These are phyloP conservation scores for Montifringilla adamsi DNA, from an alignment of 2,113 vertebrate species.

Conservation along the genomic window DNA sequence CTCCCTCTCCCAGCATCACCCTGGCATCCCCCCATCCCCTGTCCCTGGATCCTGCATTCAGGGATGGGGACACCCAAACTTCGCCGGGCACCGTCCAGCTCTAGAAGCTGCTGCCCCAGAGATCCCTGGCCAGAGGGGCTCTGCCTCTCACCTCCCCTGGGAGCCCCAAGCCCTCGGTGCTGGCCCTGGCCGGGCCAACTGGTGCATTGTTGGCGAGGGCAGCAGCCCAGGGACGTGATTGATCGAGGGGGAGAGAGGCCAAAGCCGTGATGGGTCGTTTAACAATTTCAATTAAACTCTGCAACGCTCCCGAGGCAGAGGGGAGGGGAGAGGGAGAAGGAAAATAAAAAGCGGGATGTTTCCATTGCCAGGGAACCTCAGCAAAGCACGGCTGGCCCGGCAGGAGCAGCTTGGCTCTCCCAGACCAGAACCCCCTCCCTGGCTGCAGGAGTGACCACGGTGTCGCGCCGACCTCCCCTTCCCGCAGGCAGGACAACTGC, in stretches of 20 bases:
- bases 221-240: slow-evolving; percentile 45
- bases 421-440: background rate
- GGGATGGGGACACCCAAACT: background rate
- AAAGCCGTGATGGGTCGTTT: slow-evolving; percentile 64
- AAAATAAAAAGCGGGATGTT: slow-evolving; percentile 16
- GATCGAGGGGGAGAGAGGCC: slow-evolving; percentile 59
- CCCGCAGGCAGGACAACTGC: background rate
- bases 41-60: background rate
- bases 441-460: background rate
- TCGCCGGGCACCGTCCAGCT: accelerated
- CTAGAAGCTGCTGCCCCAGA: background rate
- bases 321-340: slow-evolving; percentile 22
- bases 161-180: background rate
- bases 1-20: background rate
- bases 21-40: background rate
- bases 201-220: slow-evolving; percentile 42
- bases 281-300: slow-evolving; percentile 71
- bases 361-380: background rate
- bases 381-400: background rate
- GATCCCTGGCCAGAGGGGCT: background rate
- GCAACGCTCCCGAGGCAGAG: background rate
- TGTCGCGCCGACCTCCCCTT: accelerated
- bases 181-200: background rate
- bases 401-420: background rate
- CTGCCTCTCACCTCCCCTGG: accelerated